Evolutionary conservation across 1,140 invertebrate genomes (phyloP), one percentile per base, ranked within the genome.

Genomic region (Atta colombica): DNA sequence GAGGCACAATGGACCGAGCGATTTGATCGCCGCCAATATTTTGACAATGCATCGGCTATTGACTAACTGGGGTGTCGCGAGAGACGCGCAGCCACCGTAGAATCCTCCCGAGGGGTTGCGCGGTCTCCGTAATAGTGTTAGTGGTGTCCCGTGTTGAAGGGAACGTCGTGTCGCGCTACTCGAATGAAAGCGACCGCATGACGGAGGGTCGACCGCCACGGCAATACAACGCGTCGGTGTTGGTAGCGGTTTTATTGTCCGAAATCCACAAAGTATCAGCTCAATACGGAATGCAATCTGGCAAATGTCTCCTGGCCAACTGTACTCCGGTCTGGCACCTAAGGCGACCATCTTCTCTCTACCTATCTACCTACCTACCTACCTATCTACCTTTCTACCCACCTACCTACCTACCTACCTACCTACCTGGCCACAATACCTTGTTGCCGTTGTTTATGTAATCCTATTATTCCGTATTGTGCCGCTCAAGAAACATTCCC

Each of bases 401-500:
- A 87, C 80, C 90, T 91, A 66, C 85, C 91, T 92, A 90, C 31
- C 31, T 35, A 35, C 89, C 90, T 35, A 35, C 89, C 90, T 89
- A 63, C 78, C 85, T 87, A 80, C 87, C 81, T 82, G 82, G 77
- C 92, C 93, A 95, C 94, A 95, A 95, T 95, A 92, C 89, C 92
- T 94, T 94, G 94, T 95, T 94, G 94, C 93, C 94, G 94, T 95
- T 95, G 94, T 95, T 95, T 94, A 95, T 94, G 94, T 95, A 95
- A 95, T 95, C 94, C 94, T 94, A 95, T 95, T 95, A 95, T 95
- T 95, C 93, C 91, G 93, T 92, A 94, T 94, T 94, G 94, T 93
- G 87, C 87, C 86, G 77, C 53, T 87, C 75, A 88, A 91, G 85
- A 92, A 90, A 93, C 90, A 89, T 78, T 89, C 84, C 78, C 91